Percentiles rank a stretch among this genome's conserved stretches.
Conservation (phyloP, 1,140 invertebrate species). For the Leguminivora glycinivorella region DNA sequence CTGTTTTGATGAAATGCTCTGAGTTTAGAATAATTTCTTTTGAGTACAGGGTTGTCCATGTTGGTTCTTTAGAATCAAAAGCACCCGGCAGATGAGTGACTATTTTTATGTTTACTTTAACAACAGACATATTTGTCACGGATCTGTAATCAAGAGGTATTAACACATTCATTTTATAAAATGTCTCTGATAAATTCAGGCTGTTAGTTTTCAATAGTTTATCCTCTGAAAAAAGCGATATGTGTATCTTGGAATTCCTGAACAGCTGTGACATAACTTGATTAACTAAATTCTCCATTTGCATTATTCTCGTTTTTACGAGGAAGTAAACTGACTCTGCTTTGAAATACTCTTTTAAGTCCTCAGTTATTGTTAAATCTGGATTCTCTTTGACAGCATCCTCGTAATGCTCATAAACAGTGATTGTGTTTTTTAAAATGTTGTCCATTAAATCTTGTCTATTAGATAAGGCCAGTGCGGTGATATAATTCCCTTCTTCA, state of each 20-base stretch:
- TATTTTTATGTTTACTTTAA: conserved; percentile 52
- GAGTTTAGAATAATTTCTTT: conserved; percentile 48
- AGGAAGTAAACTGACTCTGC: conserved; percentile 46
- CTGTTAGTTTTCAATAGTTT: conserved; percentile 54
- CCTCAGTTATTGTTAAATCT: conserved; percentile 49
- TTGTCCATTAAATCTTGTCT: conserved; percentile 59
- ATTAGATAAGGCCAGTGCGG: conserved; percentile 56
- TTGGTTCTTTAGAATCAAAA: conserved; percentile 47
- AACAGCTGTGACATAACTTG: conserved; percentile 27
- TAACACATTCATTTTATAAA: conserved; percentile 51
- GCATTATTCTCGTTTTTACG: conserved; percentile 43
- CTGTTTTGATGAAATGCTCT: conserved; percentile 59
- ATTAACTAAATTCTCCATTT: conserved; percentile 10
- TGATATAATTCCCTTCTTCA: conserved; percentile 54
- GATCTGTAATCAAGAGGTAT: conserved; percentile 45
- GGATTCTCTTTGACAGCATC: conserved; percentile 51
- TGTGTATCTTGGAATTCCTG: conserved; percentile 53
- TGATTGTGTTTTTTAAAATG: conserved; percentile 44
- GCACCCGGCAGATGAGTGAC: conserved; percentile 51
- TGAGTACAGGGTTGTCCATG: conserved; percentile 51
- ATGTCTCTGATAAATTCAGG: conserved; percentile 46
- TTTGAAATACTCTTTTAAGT: conserved; percentile 51
- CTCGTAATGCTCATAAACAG: conserved; percentile 56
- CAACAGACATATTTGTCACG: conserved; percentile 35
- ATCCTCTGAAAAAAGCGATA: conserved; percentile 45